Percentiles rank a stretch among this genome's conserved stretches.
Evolutionary conservation across 2,113 vertebrate genomes (phyloP).

Genomic region (Nanorana parkeri): DNA sequence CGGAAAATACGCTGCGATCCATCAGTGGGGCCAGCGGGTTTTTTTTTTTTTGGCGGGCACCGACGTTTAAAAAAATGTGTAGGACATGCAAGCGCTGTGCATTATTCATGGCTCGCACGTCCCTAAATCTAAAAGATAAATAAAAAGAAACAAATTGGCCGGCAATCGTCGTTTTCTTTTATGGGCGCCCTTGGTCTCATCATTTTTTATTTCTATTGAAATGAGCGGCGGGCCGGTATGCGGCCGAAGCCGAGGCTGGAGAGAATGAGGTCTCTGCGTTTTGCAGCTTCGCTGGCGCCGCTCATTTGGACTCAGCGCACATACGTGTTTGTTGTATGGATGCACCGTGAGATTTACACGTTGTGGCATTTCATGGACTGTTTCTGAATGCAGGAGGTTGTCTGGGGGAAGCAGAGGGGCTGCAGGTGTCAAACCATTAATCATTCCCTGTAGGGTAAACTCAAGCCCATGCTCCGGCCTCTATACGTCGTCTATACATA

Average conservation of each 20-base stretch:
- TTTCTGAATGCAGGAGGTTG: slow-evolving; percentile 33
- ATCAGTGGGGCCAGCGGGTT: neutral
- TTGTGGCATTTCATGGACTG: slow-evolving; percentile 44
- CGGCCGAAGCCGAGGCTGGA: neutral
- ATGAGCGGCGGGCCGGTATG: fast-evolving
- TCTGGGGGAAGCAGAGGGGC: slow-evolving; percentile 20
- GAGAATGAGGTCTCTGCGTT: neutral
- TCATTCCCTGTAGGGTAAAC: slow-evolving; percentile 36
- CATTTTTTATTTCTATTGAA: neutral
- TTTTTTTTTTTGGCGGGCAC: neutral
- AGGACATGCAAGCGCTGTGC: slow-evolving; percentile 11
- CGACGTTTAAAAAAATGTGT: neutral
- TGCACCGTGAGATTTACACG: slow-evolving; percentile 29
- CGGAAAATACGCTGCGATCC: neutral
- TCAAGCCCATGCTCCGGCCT: slow-evolving; percentile 4
- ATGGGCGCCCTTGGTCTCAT: neutral
- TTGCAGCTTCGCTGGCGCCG: slow-evolving; percentile 9
- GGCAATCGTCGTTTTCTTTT: neutral
- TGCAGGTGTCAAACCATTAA: slow-evolving; percentile 44
- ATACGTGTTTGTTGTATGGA: slow-evolving; percentile 28
- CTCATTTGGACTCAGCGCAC: neutral
- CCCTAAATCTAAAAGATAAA: neutral
- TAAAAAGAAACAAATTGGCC: neutral
- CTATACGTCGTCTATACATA: neutral
- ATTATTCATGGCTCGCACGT: slow-evolving; percentile 32